These are phyloP conservation scores for Acropora tenuis DNA, from an alignment of 64 coral and sea anemone species.

Conservation along the genomic window DNA sequence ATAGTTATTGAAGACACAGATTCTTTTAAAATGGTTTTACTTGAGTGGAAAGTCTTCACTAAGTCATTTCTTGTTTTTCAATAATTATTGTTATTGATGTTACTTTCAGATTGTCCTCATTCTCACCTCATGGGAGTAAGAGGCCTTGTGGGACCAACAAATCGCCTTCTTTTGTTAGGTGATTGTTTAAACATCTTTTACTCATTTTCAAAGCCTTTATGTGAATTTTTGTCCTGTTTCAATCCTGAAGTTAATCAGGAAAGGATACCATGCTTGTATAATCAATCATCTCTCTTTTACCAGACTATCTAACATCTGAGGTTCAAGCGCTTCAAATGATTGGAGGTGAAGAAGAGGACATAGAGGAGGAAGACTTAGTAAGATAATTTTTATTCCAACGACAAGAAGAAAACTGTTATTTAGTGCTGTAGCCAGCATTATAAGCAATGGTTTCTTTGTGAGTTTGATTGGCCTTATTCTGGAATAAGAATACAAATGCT, in stretches of 20 bases:
- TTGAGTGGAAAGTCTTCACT: no score
- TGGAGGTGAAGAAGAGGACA: slow-evolving; percentile 79
- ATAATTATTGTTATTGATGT: background rate
- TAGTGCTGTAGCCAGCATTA: no score
- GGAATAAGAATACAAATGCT: no score
- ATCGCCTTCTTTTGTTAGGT: slow-evolving; percentile 89
- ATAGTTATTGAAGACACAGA: no score
- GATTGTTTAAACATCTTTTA: background rate
- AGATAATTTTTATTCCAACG: background rate
- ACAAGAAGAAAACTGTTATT: no score
- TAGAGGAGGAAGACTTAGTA: slow-evolving; percentile 94
- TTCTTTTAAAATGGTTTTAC: background rate
- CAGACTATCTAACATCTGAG: slow-evolving; percentile 95
- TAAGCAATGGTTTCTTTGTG: no score
- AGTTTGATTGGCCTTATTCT: no score
- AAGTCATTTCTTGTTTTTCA: background rate
- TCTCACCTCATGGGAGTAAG: slow-evolving; percentile 72
- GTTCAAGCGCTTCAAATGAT: slow-evolving; percentile 91
- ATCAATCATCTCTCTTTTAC: background rate
- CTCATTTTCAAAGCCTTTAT: background rate
- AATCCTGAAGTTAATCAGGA: background rate
- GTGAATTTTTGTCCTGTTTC: background rate
- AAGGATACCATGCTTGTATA: background rate
- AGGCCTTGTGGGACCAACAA: slow-evolving; percentile 44
- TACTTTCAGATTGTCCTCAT: slow-evolving; percentile 76